Percentiles rank a stretch among this genome's conserved stretches.
phyloP scores from a whole-genome alignment of 23 tunicate genomes.

The Oikopleura dioica region DNA sequence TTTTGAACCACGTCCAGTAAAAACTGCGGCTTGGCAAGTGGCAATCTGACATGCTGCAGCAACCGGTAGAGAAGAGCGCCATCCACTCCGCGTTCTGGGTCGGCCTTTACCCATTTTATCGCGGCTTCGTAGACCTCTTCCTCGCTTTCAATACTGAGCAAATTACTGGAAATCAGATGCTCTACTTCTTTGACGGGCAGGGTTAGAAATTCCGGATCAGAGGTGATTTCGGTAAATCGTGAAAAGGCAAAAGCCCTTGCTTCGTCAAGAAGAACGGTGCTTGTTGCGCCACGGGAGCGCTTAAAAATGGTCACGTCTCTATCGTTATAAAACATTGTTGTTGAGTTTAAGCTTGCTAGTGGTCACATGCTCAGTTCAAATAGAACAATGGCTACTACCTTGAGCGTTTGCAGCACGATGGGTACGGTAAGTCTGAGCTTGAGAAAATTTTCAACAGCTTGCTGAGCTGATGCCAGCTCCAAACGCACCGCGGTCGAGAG shows the following conservation, averaged over 20 bases:
- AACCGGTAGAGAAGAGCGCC: constrained; percentile 19
- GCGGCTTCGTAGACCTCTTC: constrained; percentile 66
- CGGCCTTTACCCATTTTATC: constrained; percentile 52
- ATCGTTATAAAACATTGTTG: background rate
- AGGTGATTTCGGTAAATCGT: constrained; percentile 12
- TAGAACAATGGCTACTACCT: background rate
- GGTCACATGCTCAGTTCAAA: too few species aligned
- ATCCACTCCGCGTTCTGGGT: constrained; percentile 14
- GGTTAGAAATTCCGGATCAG: constrained; percentile 21
- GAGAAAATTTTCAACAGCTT: constrained; percentile 2
- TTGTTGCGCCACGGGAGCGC: too few species aligned
- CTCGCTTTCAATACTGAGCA: constrained; percentile 31
- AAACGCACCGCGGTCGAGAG: background rate
- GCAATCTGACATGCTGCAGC: constrained; percentile 58
- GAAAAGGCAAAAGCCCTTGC: constrained; percentile 17
- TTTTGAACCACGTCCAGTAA: constrained; percentile 62
- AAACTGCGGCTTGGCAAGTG: constrained; percentile 63
- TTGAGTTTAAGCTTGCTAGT: background rate
- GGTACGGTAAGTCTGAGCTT: background rate
- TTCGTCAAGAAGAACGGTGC: constrained; percentile 15
- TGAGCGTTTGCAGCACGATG: background rate
- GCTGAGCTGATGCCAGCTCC: constrained; percentile 11
- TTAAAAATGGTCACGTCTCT: background rate
- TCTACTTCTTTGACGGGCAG: constrained; percentile 25
- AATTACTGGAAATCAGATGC: constrained; percentile 19